phyloP scores from a whole-genome alignment of 2,888 invertebrate genomes.

The Aphodius sticticus region DNA sequence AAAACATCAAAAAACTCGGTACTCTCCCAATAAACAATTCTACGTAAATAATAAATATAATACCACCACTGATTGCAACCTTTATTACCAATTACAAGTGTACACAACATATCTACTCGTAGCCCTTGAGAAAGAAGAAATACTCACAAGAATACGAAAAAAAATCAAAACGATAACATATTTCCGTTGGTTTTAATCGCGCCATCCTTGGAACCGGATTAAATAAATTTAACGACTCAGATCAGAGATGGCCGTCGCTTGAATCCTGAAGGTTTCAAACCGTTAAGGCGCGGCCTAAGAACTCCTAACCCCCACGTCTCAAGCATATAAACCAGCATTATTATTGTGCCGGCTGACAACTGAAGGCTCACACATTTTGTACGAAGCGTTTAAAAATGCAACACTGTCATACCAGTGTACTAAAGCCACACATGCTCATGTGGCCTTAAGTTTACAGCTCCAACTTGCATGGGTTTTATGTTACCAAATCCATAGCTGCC shows the following conservation, averaged over 20 bases:
- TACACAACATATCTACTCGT: no score
- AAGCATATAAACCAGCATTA: slow-evolving; percentile 52
- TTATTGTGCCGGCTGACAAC: slow-evolving; percentile 55
- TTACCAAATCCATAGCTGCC: neutral
- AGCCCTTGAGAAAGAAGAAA: no score
- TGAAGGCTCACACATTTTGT: slow-evolving; percentile 28
- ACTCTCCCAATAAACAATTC: no score
- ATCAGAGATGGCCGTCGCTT: neutral
- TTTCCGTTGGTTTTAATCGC: no score
- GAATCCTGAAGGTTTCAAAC: neutral
- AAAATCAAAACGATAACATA: no score
- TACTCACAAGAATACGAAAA: no score
- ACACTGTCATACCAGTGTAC: neutral
- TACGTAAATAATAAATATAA: no score
- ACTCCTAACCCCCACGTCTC: slow-evolving; percentile 30
- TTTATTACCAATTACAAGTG: no score
- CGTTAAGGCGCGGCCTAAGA: neutral
- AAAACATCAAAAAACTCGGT: no score
- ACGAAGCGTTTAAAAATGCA: neutral
- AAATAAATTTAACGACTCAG: slow-evolving; percentile 41
- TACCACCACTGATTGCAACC: no score
- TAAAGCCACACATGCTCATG: neutral
- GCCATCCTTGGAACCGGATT: slow-evolving; percentile 39
- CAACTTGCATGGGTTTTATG: neutral
- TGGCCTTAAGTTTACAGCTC: neutral